These are phyloP conservation scores for Brachionus plicatilis DNA, from an alignment of 1,140 invertebrate species.

Conservation along the genomic window DNA sequence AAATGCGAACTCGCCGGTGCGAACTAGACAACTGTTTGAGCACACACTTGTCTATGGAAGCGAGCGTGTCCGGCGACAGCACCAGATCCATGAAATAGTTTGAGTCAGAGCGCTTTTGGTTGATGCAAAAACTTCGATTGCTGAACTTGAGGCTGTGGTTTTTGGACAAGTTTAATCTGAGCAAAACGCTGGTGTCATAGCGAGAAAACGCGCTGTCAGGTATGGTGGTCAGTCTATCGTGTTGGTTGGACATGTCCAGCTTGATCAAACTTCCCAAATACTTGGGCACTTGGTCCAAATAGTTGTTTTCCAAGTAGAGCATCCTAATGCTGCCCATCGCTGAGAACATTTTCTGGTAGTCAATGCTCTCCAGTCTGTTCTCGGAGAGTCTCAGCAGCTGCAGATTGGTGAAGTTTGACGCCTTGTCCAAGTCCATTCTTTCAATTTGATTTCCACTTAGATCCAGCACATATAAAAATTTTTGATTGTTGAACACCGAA, in stretches of 20 bases:
- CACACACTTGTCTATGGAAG: neutral
- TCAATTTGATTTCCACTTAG: neutral
- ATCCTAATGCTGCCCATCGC: neutral
- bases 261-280: neutral
- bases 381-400: neutral
- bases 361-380: neutral
- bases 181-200: neutral
- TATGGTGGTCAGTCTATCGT: neutral
- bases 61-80: neutral
- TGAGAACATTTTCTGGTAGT: neutral
- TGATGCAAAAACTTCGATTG: neutral
- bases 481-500: neutral
- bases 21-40: neutral
- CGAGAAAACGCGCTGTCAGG: neutral
- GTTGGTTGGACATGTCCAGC: neutral
- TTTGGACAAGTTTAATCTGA: neutral
- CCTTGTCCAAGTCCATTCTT: neutral
- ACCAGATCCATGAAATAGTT: neutral
- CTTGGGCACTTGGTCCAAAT: neutral
- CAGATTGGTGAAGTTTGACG: neutral
- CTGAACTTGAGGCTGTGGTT: neutral
- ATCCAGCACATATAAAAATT: neutral
- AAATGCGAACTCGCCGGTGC: neutral
- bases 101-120: neutral
- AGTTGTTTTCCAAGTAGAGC: neutral